phyloP scores from a whole-genome alignment of 2,797 vertebrate genomes.

The Pteronotus mesoamericanus region DNA sequence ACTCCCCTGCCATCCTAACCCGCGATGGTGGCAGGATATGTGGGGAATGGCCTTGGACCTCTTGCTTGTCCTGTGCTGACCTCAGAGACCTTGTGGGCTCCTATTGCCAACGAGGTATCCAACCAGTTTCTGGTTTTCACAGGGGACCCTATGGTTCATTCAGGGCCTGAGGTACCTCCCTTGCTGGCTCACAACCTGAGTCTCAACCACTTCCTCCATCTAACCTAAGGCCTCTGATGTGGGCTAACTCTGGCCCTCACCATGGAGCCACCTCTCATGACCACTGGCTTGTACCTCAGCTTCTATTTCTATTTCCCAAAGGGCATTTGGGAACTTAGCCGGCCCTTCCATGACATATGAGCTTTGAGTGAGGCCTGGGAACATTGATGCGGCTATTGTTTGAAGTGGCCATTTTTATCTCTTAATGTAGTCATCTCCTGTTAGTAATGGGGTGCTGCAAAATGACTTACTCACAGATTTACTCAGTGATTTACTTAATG shows the following conservation, averaged over 20 bases:
- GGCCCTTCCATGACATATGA: background rate
- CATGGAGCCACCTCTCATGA: background rate
- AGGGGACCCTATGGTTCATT: background rate
- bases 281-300: background rate
- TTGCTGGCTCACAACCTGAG: background rate
- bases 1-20: fast-evolving
- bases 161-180: background rate
- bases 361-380: background rate
- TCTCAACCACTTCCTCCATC: background rate
- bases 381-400: background rate
- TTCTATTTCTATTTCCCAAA: background rate
- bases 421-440: background rate
- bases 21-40: background rate
- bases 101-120: background rate
- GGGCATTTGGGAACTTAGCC: background rate
- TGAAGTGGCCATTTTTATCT: background rate
- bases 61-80: background rate
- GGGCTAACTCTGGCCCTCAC: background rate
- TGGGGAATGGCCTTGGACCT: background rate
- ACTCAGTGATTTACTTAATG: too few species aligned
- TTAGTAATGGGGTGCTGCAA: background rate
- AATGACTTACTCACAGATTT: background rate
- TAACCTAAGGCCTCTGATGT: background rate
- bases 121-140: background rate
- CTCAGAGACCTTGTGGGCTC: background rate